Evolutionary conservation across 2,113 vertebrate genomes (phyloP).

Genomic region (Dolichallabes microphthalmus): DNA sequence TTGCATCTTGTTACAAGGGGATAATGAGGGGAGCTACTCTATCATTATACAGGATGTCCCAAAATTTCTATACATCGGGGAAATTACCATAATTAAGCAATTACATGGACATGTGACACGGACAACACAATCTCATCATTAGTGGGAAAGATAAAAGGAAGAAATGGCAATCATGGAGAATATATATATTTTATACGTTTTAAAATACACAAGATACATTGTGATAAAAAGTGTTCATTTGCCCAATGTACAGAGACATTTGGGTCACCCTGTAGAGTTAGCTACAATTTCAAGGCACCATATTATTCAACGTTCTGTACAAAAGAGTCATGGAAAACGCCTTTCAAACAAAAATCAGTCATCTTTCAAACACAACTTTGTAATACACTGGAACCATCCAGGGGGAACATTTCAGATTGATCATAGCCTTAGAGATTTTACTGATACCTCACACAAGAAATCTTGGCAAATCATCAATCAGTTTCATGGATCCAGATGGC

Average conservation of each 20-base stretch:
- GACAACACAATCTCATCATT: too few relatives aligned
- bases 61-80: too few relatives aligned
- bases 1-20: background rate
- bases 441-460: background rate
- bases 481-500: background rate
- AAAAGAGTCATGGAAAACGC: background rate
- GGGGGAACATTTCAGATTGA: background rate
- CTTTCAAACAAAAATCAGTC: background rate
- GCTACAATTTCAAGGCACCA: background rate
- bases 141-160: too few relatives aligned
- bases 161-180: too few relatives aligned
- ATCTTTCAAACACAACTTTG: background rate
- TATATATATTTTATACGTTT: too few relatives aligned
- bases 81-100: too few relatives aligned
- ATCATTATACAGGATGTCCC: background rate
- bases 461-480: background rate
- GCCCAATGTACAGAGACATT: too few relatives aligned
- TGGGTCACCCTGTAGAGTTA: background rate
- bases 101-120: too few relatives aligned
- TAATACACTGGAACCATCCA: background rate
- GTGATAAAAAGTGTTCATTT: too few relatives aligned
- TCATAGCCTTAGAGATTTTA: background rate
- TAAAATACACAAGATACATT: too few relatives aligned
- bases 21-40: background rate
- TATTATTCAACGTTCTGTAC: background rate